Base-by-base conservation (phyloP, 2,113 vertebrate genomes). In the Mohoua ochrocephala region DNA sequence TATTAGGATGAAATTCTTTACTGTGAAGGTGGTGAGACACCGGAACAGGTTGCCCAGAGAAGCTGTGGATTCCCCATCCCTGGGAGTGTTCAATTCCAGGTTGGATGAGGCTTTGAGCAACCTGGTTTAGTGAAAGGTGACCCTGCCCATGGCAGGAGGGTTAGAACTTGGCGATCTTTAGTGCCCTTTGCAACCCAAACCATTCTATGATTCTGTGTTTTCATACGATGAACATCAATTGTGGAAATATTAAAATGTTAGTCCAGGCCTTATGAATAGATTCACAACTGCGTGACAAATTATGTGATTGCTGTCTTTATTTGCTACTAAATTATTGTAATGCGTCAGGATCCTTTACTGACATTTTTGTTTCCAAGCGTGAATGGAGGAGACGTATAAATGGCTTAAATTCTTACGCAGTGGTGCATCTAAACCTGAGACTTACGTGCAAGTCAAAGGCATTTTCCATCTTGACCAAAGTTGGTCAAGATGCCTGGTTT, bases 121-220 rank as follows among this genome's bases (percentile, higher is more conserved):
- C 27, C 15, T 50, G 18, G 10, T 31, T 15, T 54, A 37, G 27
- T 14, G 35, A 35, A 56, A 49, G 49, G 19, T 28, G 23, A 33
- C 19, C 42, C 14, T 37, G 22, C 42, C 22, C 0, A 1, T 28
- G 37, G 22, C 4, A 5, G 44, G 8, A 27, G 22, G 4, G 19
- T 37, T 77, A 50, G 17, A 50, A 28, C 27, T 42, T 10, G 7
- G 10, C 37, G 31, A 11, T 70, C 15, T 77, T 49, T 37, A 50
- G 20, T 42, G 27, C 13, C 10, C 19, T 42, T 70, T 84, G 56
- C 31, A 41, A 7, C 3, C 2, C 27, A 63, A 70, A 41, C 15
- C 27, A 8, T 63, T 63, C 18, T 33, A 16, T 3, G 2, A 33
- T 33, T 63, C 47, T 37, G 15, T 47, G 21, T 56, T 84, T 69